Evolutionary conservation across 2,113 vertebrate genomes (phyloP), one percentile per base, ranked within the genome.

Genomic region (Puma concolor): DNA sequence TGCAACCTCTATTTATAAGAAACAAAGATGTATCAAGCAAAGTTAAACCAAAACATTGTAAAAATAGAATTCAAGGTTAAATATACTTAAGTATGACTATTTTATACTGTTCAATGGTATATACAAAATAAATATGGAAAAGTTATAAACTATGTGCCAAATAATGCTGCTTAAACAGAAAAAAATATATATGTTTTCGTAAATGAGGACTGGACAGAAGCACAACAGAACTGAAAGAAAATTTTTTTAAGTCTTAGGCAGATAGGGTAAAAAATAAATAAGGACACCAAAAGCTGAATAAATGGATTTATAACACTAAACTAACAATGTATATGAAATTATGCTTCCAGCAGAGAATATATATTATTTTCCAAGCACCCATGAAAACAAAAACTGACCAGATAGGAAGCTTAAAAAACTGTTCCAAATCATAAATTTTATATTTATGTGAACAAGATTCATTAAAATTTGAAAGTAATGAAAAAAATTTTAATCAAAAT

Each of bases 391-490:
- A 82, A 77, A 83, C 57, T 57, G 31, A 38, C 31, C 12, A 69
- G 29, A 82, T 90, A 60, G 29, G 77, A 87, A 82, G 41, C 12
- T 38, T 23, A 52, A 77, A 86, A 69, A 93, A 82, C 36, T 71
- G 74, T 27, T 41, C 2, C 36, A 93, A 87, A 83, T 71, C 31
- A 92, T 85, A 72, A 88, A 94, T 60, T 84, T 80, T 66, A 83
- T 5, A 60, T 0, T 1, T 44, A 54, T 80, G 1, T 21, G 23
- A 93, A 76, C 13, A 89, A 95, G 95, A 91, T 25, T 21, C 27
- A 92, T 60, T 91, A 91, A 91, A 79, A 91, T 76, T 33, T 94
- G 36, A 88, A 92, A 88, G 31, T 44, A 94, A 50, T 21, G n/a
- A 72, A 8, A 93, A 86, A 91, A 86, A 19, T 36, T 79, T 64